Base-by-base conservation (phyloP, 2,797 vertebrate genomes). In the Fistularia tabacaria region DNA sequence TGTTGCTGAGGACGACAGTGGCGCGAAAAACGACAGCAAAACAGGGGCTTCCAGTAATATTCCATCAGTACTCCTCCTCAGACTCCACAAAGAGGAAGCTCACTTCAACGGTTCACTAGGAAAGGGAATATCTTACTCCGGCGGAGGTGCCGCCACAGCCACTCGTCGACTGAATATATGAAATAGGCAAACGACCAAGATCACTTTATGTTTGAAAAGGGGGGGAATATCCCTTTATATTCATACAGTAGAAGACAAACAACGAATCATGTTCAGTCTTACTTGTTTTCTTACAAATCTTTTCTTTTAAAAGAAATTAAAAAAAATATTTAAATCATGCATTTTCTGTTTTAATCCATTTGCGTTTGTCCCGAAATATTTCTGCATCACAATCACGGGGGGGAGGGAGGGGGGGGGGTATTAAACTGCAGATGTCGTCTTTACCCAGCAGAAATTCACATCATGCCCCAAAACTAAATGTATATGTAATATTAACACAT, bases 241-340 rank as follows among this genome's bases (percentile, higher is more conserved):
- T 81, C 85, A 75, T 77, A 79, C 49, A 60, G 59, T 74, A 69
- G 81, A 80, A 69, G 65, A 66, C 63, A 62, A 46, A 83, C 56
- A 39, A 57, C 61, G 75, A 79, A 74, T 83, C 69, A 80, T 82
- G 82, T 81, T 76, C 70, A 73, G 82, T 89, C 84, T 86, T 87
- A 78, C 71, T 79, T 89, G 78, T 86, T 90, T 90, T 88, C 86
- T 87, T 89, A 90, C 84, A 76, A 81, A 79, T 79, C 70, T 76
- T 81, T 76, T 81, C 79, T 79, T 85, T 90, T 90, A 86, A 75
- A 86, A 85, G 61, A 77, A 40, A 59, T 86, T 79, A 76, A 89
- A 85, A 80, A 86, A 89, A 90, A 83, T 87, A 90, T 88, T 90
- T 80, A 88, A 91, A 89, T 88, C 38, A 62, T 9, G 39, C 10